Conservation (phyloP, 2,888 invertebrate species). For the Ariolimax columbianus region DNA sequence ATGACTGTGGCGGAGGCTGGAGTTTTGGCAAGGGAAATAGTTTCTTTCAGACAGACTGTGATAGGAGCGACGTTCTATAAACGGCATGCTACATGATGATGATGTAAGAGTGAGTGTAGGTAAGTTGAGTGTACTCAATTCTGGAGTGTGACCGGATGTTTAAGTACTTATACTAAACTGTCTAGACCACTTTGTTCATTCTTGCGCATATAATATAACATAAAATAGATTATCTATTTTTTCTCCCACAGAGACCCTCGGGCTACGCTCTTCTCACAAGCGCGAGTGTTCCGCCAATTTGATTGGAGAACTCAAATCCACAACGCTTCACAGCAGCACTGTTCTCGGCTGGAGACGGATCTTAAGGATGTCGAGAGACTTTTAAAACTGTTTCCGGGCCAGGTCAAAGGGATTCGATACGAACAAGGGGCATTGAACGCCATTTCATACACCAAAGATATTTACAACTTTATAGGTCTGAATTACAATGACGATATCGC, state of each 20-base stretch:
- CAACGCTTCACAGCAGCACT: constrained; percentile 37
- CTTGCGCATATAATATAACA: no score
- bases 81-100: no score
- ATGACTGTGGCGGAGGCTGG: no score
- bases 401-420: constrained; percentile 47
- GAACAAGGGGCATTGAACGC: constrained; percentile 45
- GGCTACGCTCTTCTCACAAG: constrained; percentile 47
- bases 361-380: constrained; percentile 30
- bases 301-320: constrained; percentile 21
- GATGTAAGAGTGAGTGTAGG: no score
- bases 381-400: constrained; percentile 24
- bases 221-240: no score
- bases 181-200: no score
- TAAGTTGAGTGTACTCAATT: no score
- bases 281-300: constrained; percentile 40
- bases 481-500: not conserved
- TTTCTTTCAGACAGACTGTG: no score
- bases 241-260: constrained; percentile 50
- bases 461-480: constrained; percentile 49
- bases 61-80: no score
- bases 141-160: no score
- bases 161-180: no score
- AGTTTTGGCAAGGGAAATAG: no score
- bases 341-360: constrained; percentile 38
- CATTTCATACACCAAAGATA: constrained; percentile 18